These are phyloP conservation scores for Phoeniculus purpureus DNA, from an alignment of 2,797 vertebrate species.

Conservation along the genomic window DNA sequence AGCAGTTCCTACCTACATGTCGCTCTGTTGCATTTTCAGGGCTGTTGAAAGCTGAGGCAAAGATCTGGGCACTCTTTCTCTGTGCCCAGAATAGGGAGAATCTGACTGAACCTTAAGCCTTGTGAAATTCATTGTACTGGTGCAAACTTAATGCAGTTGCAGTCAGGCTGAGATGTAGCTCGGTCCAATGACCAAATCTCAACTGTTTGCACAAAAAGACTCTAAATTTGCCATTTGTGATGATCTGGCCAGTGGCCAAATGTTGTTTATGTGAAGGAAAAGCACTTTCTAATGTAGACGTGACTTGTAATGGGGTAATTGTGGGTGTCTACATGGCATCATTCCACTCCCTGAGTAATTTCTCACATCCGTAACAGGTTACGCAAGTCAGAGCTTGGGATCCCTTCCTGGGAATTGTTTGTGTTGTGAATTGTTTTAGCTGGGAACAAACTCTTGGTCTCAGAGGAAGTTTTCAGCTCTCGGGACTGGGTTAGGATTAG, in stretches of 20 bases:
- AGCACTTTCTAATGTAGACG: not conserved
- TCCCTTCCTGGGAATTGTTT: not conserved
- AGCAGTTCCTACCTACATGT: not conserved
- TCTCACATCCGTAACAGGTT: not conserved
- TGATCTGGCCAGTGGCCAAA: accelerated
- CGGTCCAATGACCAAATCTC: not conserved
- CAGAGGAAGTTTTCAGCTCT: not conserved
- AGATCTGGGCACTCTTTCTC: not conserved
- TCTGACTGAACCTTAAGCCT: not conserved
- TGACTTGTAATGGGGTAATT: not conserved
- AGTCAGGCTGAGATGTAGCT: not conserved
- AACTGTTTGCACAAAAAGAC: not conserved
- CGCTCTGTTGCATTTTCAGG: not conserved
- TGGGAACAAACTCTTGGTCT: not conserved
- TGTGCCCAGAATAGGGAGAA: not conserved
- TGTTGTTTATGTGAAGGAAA: not conserved
- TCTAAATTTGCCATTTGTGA: not conserved
- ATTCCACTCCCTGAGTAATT: not conserved
- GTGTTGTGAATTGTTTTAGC: not conserved
- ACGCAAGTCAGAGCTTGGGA: not conserved
- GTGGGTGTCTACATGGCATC: not conserved
- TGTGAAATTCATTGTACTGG: not conserved
- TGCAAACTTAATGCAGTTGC: not conserved
- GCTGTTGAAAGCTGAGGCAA: not conserved
- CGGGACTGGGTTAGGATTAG: not conserved